Percentiles rank a stretch among this genome's conserved stretches.
Conservation (phyloP, 2,113 vertebrate species). For the Castor canadensis region DNA sequence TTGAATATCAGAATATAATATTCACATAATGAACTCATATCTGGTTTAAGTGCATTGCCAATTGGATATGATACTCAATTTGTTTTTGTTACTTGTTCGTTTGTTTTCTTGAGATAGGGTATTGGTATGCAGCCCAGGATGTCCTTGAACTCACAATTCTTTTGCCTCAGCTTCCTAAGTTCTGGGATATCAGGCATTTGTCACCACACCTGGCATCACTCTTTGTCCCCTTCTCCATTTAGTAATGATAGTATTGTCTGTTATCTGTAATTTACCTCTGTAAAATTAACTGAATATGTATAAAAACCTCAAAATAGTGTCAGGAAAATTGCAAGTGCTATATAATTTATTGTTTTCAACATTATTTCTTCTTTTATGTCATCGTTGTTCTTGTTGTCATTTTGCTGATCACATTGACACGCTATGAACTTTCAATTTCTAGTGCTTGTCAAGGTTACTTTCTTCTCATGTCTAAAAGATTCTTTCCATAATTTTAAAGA, state of each 20-base stretch:
- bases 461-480: background rate
- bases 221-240: background rate
- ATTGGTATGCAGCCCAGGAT: no score
- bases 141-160: no score
- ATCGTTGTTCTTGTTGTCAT: background rate
- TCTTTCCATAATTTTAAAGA: background rate
- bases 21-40: background rate
- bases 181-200: no score
- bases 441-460: background rate
- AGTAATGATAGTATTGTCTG: background rate
- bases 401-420: background rate
- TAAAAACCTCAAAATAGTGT: background rate
- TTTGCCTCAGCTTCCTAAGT: no score
- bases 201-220: no score
- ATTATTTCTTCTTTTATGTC: background rate
- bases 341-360: background rate
- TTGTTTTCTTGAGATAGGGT: no score
- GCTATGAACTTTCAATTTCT: background rate
- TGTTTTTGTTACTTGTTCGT: no score
- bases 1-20: background rate
- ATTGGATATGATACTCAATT: background rate
- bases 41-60: background rate
- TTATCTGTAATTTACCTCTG: background rate
- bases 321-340: background rate
- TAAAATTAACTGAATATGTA: background rate